Conservation (phyloP, 1,140 invertebrate species). For the Drosophila eugracilis region DNA sequence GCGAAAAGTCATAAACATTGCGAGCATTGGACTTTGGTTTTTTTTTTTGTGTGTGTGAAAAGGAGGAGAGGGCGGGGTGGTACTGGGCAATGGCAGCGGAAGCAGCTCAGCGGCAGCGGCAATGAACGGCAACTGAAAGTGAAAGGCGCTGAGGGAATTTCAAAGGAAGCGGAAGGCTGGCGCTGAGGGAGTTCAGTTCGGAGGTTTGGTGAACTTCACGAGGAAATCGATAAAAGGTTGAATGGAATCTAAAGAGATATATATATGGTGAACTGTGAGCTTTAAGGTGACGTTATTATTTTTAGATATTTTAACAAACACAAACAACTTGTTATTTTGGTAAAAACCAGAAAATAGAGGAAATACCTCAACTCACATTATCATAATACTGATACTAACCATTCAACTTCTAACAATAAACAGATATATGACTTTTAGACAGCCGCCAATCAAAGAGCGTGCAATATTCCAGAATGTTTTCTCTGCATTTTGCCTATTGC, state of each 20-base stretch:
- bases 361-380: no score
- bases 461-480: conserved; percentile 25
- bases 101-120: conserved; percentile 40
- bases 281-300: not conserved
- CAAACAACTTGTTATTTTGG: not conserved
- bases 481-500: conserved; percentile 50
- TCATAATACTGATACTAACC: not conserved
- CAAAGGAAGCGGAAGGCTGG: conserved; percentile 59
- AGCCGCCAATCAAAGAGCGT: conserved; percentile 14
- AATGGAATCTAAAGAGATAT: conserved; percentile 31
- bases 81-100: conserved; percentile 54
- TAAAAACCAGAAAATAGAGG: not conserved
- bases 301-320: not conserved
- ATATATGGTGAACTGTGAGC: conserved; percentile 4
- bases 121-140: conserved; percentile 62
- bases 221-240: conserved; percentile 32
- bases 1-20: conserved; percentile 52
- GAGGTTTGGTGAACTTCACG: conserved; percentile 33
- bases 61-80: conserved; percentile 2
- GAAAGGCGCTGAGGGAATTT: conserved; percentile 61
- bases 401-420: not conserved
- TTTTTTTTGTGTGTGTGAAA: not conserved
- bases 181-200: conserved; percentile 36
- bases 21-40: conserved; percentile 52
- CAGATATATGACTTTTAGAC: no score